Evolutionary conservation across 2,888 invertebrate genomes (phyloP), one percentile per base, ranked within the genome.

Genomic region (Drosophila dives): DNA sequence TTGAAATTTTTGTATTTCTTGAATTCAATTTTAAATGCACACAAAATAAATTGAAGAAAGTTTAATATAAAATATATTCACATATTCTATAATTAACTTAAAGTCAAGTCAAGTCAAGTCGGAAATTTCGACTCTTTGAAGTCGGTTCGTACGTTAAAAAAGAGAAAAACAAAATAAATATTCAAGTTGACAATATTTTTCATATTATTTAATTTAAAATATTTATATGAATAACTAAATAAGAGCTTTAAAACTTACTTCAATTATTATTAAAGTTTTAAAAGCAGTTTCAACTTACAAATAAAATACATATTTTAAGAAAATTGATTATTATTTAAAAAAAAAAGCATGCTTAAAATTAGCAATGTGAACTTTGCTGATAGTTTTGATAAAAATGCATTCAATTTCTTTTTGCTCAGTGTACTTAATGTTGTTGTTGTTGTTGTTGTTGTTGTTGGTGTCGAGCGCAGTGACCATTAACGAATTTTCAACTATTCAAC

Each of bases 401-500:
- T 17, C 12, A 7, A 36, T 26, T 12, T 38, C 4, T 29, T 55
- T 45, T 54, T n/a, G 26, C 3, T 1, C 26, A 26, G 55, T 60
- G 54, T 54, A 54, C 50, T 59, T 23, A 45, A 23, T 17, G 62
- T 56, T 54, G 23, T n/a, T 48, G 40, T 67, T 55, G 67, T 68
- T 53, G 51, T 55, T 65, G 72, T 50, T 58, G 62, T 60, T 68
- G 48, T 42, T 65, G 53, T 61, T 70, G 50, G 63, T 64, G 74
- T 59, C 62, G 77, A 75, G 82, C 80, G 76, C 87, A 89, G 83
- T 87, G 86, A 89, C 86, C 86, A 87, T 87, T 87, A 89, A 89
- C 86, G 77, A 85, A 89, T 89, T 85, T 83, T 87, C 86, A 89
- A 89, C 85, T 88, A 87, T 84, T 87, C 86, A 74, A 72, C 86